phyloP scores from a whole-genome alignment of 2,113 vertebrate species.

The Hoplias malabaricus region DNA sequence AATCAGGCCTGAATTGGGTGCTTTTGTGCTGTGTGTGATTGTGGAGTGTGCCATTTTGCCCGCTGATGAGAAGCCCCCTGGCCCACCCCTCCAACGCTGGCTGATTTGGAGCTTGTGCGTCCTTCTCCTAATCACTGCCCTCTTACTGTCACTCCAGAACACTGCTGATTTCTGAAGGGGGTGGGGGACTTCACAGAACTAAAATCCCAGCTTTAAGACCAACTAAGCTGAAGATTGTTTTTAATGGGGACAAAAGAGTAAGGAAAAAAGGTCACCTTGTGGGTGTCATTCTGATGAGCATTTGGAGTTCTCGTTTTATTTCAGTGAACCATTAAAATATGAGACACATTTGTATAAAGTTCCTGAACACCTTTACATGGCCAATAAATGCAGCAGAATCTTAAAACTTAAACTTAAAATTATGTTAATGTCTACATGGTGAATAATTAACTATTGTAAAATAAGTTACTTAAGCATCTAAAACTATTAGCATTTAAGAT shows the following conservation, averaged over 20 bases:
- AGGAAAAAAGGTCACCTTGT: constrained; percentile 33
- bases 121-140: constrained; percentile 46
- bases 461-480: too few species aligned
- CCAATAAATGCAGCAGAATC: too few species aligned
- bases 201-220: constrained; percentile 21
- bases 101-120: constrained; percentile 43
- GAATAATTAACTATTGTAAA: too few species aligned
- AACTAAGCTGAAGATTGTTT: constrained; percentile 3
- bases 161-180: constrained; percentile 39
- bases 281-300: constrained; percentile 12
- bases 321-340: neutral
- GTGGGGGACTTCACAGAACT: neutral
- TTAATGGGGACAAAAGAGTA: neutral
- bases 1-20: constrained; percentile 51
- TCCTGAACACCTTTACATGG: too few species aligned
- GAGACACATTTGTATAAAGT: too few species aligned
- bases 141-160: constrained; percentile 45
- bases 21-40: constrained; percentile 47
- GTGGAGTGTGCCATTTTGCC: constrained; percentile 53
- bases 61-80: constrained; percentile 49
- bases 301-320: constrained; percentile 18
- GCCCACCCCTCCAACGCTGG: constrained; percentile 7
- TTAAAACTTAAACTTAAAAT: too few species aligned
- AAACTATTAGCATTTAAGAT: too few species aligned
- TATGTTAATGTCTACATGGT: too few species aligned